Evolutionary conservation across 2,113 vertebrate species (phyloP).

Genomic region (Zosterops japonicus): DNA sequence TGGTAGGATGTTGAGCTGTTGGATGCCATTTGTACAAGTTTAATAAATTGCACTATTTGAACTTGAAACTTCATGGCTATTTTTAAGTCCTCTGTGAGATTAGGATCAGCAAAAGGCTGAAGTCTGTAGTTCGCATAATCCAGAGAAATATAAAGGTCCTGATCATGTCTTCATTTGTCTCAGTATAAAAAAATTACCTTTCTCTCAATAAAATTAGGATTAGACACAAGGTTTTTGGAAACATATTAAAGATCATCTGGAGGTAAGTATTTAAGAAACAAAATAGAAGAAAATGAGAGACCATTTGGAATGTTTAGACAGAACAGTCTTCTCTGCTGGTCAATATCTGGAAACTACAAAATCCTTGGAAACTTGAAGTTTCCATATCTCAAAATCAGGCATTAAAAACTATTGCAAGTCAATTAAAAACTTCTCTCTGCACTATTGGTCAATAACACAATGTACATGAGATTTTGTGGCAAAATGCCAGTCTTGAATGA

Average conservation of each 20-base stretch:
- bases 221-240: not conserved
- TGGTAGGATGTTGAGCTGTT: not conserved
- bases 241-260: not conserved
- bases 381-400: not conserved
- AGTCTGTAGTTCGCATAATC: not conserved
- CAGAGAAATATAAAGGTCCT: not conserved
- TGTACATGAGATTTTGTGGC: accelerated
- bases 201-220: not conserved
- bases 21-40: not conserved
- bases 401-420: not conserved
- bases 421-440: not conserved
- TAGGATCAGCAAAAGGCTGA: not conserved
- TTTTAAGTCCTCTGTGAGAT: not conserved
- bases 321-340: not conserved
- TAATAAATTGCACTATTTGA: not conserved
- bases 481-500: not conserved
- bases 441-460: not conserved
- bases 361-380: not conserved
- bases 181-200: not conserved
- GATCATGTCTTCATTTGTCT: not conserved
- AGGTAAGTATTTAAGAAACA: not conserved
- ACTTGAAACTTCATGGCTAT: not conserved
- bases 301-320: not conserved
- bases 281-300: not conserved
- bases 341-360: not conserved